phyloP scores from a whole-genome alignment of 2,113 vertebrate genomes.

The Phoxinus phoxinus region DNA sequence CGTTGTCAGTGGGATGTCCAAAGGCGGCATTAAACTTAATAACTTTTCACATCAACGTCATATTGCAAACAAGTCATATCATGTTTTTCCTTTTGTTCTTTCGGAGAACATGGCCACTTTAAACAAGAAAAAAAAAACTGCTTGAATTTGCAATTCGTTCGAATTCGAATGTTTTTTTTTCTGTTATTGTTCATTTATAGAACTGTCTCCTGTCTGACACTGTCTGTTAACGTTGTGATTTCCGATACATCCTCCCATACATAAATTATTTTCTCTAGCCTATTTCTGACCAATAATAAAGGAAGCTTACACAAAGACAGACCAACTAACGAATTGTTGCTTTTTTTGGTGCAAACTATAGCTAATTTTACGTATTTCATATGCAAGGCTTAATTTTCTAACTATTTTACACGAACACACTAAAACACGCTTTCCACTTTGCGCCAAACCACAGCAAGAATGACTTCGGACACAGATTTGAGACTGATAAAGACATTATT shows the following conservation, averaged over 20 bases:
- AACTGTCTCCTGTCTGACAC: conserved; percentile 73
- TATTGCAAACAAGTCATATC: not conserved
- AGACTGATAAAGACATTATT: conserved; percentile 13
- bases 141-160: conserved; percentile 67
- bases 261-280: conserved; percentile 68
- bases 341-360: not conserved
- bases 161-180: conserved; percentile 72
- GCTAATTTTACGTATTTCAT: not conserved
- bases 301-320: conserved; percentile 70
- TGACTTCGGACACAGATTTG: not conserved
- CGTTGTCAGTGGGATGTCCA: not conserved
- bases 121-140: conserved; percentile 25
- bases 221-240: conserved; percentile 70
- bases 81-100: conserved; percentile 60
- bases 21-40: not conserved
- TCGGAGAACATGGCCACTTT: conserved; percentile 56
- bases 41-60: not conserved
- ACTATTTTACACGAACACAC: not conserved
- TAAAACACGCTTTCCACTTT: not conserved
- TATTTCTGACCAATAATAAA: conserved; percentile 73
- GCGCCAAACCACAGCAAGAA: not conserved
- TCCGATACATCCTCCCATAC: conserved; percentile 80
- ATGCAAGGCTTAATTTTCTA: not conserved
- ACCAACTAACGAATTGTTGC: conserved; percentile 33
- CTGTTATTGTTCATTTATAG: conserved; percentile 80